Base-by-base conservation (phyloP, 2,888 invertebrate species). In the Craniophora ligustri region DNA sequence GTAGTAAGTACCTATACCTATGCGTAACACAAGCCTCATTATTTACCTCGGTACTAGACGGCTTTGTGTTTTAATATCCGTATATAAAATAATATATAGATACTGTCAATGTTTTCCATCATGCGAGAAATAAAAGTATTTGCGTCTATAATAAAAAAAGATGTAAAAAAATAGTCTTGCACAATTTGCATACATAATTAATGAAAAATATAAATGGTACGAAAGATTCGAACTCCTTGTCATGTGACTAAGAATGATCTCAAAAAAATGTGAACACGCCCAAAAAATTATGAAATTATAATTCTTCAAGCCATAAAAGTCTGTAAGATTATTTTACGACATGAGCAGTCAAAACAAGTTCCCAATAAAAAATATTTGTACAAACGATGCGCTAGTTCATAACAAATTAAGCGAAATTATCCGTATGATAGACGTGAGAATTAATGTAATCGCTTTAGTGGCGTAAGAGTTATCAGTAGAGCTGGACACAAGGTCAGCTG, bases 351-450 rank as follows among this genome's bases (percentile, higher is more conserved):
- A 50, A 73, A 70, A 66, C 71, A 70, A 16, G 62, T 70, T 70
- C 51, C 10, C 32, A 39, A 46, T 55, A 57, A 46, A 72, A 62
- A 53, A 1, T 39, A 36, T 62, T 30, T 59, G 47, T 44, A 57
- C 44, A 63, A 53, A 54, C 45, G 59, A 59, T 51, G 57, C 42
- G 59, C 36, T 8, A 50, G 39, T 35, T 39, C 32, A 53, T 55
- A 63, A 73, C 67, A 78, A 72, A 72, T 79, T 72, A 67, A 61
- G 47, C 44, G 42, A 61, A 76, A 70, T 66, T 53, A 40, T 58
- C 39, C 44, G 63, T 65, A 56, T 70, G 76, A 79, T 71, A 49
- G 70, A 74, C 79, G 69, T 81, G 79, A 67, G 77, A 81, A 67
- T 71, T 54, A 61, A 38, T 31, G 41, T 59, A 70, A 72, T 59